phyloP scores from a whole-genome alignment of 2,797 vertebrate species.

The Limosa lapponica region DNA sequence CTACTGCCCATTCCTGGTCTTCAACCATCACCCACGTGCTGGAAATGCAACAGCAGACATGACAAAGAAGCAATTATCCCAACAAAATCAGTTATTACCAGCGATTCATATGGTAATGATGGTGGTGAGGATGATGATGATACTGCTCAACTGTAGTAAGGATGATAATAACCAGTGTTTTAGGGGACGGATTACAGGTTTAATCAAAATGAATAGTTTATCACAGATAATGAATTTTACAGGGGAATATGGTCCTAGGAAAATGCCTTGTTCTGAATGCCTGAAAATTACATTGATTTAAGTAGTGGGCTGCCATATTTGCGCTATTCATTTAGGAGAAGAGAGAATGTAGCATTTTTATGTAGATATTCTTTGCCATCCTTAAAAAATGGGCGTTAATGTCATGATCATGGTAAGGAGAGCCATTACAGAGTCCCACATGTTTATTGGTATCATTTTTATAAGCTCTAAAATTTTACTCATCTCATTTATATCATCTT shows the following conservation, averaged over 20 bases:
- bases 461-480: neutral
- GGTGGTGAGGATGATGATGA: conserved; percentile 59
- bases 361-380: neutral
- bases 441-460: neutral
- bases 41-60: conserved; percentile 47
- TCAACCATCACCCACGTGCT: conserved; percentile 20
- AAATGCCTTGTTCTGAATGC: conserved; percentile 63
- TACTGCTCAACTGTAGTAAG: conserved; percentile 42
- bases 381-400: neutral
- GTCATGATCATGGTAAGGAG: neutral
- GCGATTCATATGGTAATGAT: conserved; percentile 73
- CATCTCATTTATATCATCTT: neutral
- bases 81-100: conserved; percentile 71
- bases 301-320: conserved; percentile 51
- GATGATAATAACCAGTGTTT: conserved; percentile 66
- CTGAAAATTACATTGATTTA: conserved; percentile 68
- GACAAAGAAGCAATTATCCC: conserved; percentile 64
- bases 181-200: conserved; percentile 55
- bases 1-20: conserved; percentile 37
- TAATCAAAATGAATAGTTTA: conserved; percentile 70
- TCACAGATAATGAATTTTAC: conserved; percentile 64
- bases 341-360: neutral
- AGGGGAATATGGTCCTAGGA: neutral
- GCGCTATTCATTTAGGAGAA: conserved; percentile 33
- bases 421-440: neutral